Evolutionary conservation across 1,140 invertebrate species (phyloP).

Genomic region (Cydia splendana): DNA sequence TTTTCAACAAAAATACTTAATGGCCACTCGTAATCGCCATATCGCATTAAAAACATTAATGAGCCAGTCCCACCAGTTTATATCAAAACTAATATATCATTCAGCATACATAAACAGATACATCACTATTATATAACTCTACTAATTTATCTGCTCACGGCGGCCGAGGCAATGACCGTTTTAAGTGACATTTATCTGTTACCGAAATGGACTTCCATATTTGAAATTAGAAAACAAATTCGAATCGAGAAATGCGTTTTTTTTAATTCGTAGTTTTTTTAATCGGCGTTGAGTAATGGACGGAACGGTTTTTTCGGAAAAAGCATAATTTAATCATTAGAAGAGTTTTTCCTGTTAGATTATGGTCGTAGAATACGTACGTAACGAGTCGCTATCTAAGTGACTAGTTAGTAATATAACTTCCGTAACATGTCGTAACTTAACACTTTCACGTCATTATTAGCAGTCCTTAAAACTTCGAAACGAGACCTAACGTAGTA

Average conservation of each 20-base stretch:
- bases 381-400: slow-evolving; percentile 49
- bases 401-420: slow-evolving; percentile 33
- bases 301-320: slow-evolving; percentile 11
- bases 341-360: slow-evolving; percentile 21
- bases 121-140: slow-evolving; percentile 63
- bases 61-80: slow-evolving; percentile 53
- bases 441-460: slow-evolving; percentile 45
- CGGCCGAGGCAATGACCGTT: slow-evolving; percentile 56
- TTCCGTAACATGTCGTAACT: slow-evolving; percentile 45
- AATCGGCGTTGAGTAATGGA: slow-evolving; percentile 13
- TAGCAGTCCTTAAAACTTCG: slow-evolving; percentile 52
- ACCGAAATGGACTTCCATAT: slow-evolving; percentile 39
- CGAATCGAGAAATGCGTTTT: slow-evolving; percentile 34
- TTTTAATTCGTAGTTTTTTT: slow-evolving; percentile 23
- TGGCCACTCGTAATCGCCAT: slow-evolving; percentile 60
- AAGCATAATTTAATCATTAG: slow-evolving; percentile 16
- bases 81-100: slow-evolving; percentile 65
- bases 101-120: slow-evolving; percentile 46
- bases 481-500: slow-evolving; percentile 37
- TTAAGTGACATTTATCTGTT: slow-evolving; percentile 65
- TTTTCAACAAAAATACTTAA: slow-evolving; percentile 43
- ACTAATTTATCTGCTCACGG: slow-evolving; percentile 69
- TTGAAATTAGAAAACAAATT: slow-evolving; percentile 40
- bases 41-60: slow-evolving; percentile 60
- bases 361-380: slow-evolving; percentile 35